A percentile compares a stretch with the other conserved stretches of the same genome.
phyloP scores from a whole-genome alignment of 2,888 invertebrate genomes.

The Parapristionchus giblindavisi region DNA sequence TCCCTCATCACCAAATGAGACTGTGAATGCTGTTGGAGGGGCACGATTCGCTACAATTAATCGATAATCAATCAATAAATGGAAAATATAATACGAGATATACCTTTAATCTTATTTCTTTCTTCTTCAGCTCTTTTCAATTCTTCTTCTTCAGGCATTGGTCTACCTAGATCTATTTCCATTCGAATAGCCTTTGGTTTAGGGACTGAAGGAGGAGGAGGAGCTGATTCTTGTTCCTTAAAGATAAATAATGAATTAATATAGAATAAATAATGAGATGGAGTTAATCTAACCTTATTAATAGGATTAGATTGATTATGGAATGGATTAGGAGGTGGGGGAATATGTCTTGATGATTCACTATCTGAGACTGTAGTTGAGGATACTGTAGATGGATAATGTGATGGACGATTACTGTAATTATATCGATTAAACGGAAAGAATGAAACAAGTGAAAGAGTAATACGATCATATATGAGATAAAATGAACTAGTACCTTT shows the following conservation, averaged over 20 bases:
- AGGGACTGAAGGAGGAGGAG: conserved; percentile 16
- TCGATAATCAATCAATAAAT: neutral
- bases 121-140: conserved; percentile 31
- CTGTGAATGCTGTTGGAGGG: conserved; percentile 35
- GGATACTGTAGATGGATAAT: conserved; percentile 10
- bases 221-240: neutral
- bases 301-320: neutral
- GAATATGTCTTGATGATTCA: neutral
- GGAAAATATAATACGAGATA: neutral
- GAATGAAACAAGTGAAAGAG: too few relatives aligned
- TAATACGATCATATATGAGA: too few relatives aligned
- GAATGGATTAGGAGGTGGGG: neutral
- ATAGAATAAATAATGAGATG: neutral
- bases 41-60: conserved; percentile 27
- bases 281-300: too few relatives aligned
- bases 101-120: conserved; percentile 32
- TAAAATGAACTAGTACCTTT: too few relatives aligned
- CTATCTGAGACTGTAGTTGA: conserved; percentile 19
- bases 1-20: conserved; percentile 32
- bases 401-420: too few relatives aligned
- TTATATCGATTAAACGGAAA: too few relatives aligned
- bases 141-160: conserved; percentile 38
- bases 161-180: conserved; percentile 36
- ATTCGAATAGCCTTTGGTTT: conserved; percentile 39
- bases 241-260: neutral